These are phyloP conservation scores for Pomatostomus ruficeps DNA, from an alignment of 2,113 vertebrate species.

Conservation along the genomic window DNA sequence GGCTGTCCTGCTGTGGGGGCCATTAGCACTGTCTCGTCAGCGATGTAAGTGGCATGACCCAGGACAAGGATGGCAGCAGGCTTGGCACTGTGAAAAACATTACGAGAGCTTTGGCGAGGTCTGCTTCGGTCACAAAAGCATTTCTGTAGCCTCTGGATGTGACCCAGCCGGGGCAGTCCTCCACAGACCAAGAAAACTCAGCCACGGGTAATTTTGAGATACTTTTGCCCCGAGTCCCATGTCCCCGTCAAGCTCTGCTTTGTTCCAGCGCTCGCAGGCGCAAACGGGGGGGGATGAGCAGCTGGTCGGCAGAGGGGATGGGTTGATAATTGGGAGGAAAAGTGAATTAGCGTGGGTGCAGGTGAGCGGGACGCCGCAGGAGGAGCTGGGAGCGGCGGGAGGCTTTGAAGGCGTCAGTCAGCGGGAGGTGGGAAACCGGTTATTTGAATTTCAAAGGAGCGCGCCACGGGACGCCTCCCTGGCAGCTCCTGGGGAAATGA, in stretches of 20 bases:
- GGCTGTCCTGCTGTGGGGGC: background rate
- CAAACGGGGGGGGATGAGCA: background rate
- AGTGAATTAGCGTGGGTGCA: background rate
- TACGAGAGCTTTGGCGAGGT: background rate
- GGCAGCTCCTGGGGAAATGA: background rate
- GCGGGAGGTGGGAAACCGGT: background rate
- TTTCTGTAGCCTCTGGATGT: background rate
- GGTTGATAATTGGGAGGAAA: background rate
- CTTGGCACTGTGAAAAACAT: accelerated
- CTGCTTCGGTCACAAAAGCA: background rate
- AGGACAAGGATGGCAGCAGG: background rate
- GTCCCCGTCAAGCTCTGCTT: background rate
- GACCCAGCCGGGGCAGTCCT: background rate
- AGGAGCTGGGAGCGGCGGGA: background rate
- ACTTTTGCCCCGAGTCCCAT: accelerated
- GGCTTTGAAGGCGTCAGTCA: background rate
- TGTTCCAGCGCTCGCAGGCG: background rate
- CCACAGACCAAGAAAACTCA: background rate
- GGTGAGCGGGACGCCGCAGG: background rate
- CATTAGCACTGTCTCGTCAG: background rate
- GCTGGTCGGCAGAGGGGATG: background rate
- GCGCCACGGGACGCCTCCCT: background rate
- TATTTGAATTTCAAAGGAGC: background rate
- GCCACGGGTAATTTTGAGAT: background rate
- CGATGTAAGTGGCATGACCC: no score